phyloP scores from a whole-genome alignment of 2,888 invertebrate species.

The Cephus pulcher region DNA sequence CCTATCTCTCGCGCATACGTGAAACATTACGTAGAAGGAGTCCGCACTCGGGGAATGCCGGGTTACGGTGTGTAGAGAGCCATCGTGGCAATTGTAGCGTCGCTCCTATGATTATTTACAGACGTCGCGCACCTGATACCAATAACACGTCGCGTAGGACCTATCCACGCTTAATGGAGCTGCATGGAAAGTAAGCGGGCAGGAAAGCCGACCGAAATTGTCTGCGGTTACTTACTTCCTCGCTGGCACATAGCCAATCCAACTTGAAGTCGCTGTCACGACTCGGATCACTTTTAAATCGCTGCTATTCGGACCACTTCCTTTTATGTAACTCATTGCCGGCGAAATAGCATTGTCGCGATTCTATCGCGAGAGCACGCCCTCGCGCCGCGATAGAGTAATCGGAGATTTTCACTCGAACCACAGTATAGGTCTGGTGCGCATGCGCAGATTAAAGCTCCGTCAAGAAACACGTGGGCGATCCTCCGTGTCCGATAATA shows the following conservation, averaged over 20 bases:
- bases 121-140: conserved; percentile 24
- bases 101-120: background rate
- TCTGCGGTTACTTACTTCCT: conserved; percentile 1
- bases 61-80: background rate
- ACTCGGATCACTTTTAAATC: background rate
- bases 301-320: background rate
- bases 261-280: background rate
- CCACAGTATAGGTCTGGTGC: too few species aligned
- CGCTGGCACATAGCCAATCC: conserved; percentile 1
- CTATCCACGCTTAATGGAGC: background rate
- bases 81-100: background rate
- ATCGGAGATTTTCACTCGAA: too few species aligned
- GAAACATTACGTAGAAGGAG: background rate
- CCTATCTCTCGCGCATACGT: background rate
- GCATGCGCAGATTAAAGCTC: conserved; percentile 34
- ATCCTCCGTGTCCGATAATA: conserved; percentile 28
- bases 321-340: background rate
- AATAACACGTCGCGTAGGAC: conserved; percentile 16
- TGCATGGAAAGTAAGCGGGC: background rate
- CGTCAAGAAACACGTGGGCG: conserved; percentile 34
- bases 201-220: background rate
- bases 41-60: background rate
- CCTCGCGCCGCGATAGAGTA: background rate
- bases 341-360: background rate
- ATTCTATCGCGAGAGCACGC: background rate